Evolutionary conservation across 1,140 invertebrate genomes (phyloP), one percentile per base, ranked within the genome.

Genomic region (Drosophila pallidifrons): DNA sequence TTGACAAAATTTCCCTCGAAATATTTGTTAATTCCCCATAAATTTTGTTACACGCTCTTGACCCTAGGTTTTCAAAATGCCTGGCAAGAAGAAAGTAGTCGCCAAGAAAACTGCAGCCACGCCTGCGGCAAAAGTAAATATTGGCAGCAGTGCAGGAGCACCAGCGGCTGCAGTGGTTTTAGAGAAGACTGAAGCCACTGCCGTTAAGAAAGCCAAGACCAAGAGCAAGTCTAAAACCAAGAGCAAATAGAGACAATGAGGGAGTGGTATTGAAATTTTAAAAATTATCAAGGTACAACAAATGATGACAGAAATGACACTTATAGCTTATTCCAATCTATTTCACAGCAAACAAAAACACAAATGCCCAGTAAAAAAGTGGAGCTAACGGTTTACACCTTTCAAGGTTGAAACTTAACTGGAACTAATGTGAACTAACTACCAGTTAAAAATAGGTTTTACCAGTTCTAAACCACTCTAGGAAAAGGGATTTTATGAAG

Each of bases 221-320:
- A 75, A 70, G 52, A 63, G 41, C 28, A 70, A 70, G 32, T 0
- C 25, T 0, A 74, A 69, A 25, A 30, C 52, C 13, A 72, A 72
- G 30, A 51, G 10, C 52, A 72, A 72, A 20, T 64, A 57, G 13
- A 20, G 8, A 2, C 7, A 7, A 16, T 1, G 38, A 6, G 28
- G 38, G 38, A 43, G 30, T 8, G 46, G 30, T 45, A 45, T 45
- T 43, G 41, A 20, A 59, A 28, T 13, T 46, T 28, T 28, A 28
- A 4, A 46, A 46, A 45, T 45, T 25, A 10, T 57, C 52, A 55
- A 38, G 20, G 52, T 55, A 55, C 4, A 13, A 32, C 2, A 1
- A 4, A 5, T 30, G 1, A 7, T 10, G 35, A 11, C 1, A 38
- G 8, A 1, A 38, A 38, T 38, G 7, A 38, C 35, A 38, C 10